These are phyloP conservation scores for Platyscapa corneri DNA, from an alignment of 1,140 invertebrate genomes.

Conservation along the genomic window DNA sequence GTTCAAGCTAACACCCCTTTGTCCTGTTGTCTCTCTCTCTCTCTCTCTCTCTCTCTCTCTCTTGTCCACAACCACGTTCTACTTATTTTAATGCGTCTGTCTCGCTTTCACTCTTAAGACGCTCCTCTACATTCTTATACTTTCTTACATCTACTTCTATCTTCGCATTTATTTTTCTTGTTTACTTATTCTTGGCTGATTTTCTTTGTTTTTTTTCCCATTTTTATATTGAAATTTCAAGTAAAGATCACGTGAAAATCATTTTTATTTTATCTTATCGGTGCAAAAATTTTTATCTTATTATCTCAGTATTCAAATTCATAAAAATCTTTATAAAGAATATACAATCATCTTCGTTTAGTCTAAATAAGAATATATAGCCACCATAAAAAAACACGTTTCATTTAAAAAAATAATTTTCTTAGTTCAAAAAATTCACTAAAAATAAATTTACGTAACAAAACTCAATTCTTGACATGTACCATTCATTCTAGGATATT, in stretches of 20 bases:
- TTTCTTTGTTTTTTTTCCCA: background rate
- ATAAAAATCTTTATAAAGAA: too few species aligned
- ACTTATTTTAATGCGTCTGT: slow-evolving; percentile 1
- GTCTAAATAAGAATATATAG: too few species aligned
- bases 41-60: slow-evolving; percentile 18
- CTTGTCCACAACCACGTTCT: background rate
- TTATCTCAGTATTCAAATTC: too few species aligned
- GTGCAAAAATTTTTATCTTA: too few species aligned
- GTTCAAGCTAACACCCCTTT: slow-evolving; percentile 14
- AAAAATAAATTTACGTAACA: background rate
- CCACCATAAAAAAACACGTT: too few species aligned
- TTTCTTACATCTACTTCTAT: background rate
- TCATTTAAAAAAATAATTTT: too few species aligned
- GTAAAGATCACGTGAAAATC: background rate
- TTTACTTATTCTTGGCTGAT: background rate
- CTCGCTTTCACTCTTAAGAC: background rate
- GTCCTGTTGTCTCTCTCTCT: slow-evolving; percentile 32
- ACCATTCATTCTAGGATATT: background rate
- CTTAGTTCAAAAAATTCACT: background rate
- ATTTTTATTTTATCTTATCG: background rate
- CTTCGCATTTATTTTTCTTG: background rate
- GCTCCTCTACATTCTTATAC: too few species aligned
- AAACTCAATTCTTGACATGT: background rate
- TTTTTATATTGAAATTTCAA: background rate
- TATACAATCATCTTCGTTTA: too few species aligned